A percentile compares a stretch with the other conserved stretches of the same genome.
phyloP scores from a whole-genome alignment of 2,113 vertebrate genomes.

The Polypterus senegalus region DNA sequence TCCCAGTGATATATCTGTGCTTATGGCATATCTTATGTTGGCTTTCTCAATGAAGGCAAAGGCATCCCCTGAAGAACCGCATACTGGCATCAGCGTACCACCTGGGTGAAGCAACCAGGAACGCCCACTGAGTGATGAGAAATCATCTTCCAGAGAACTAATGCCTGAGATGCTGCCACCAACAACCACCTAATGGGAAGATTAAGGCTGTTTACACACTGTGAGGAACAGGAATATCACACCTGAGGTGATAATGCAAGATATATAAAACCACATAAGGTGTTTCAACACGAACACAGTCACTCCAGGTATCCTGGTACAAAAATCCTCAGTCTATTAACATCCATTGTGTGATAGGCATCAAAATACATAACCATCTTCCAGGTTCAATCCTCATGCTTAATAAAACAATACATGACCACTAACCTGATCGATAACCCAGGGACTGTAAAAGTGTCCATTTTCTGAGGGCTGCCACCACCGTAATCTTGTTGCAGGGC shows the following conservation, averaged over 20 bases:
- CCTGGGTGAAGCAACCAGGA: conserved; percentile 95
- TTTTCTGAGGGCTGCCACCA: conserved; percentile 97
- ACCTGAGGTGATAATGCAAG: no score
- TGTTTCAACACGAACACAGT: no score
- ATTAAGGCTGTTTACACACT: background rate
- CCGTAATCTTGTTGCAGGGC: conserved; percentile 69
- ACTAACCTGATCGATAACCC: conserved; percentile 82
- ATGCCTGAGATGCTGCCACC: conserved; percentile 92
- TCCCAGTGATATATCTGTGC: conserved; percentile 83
- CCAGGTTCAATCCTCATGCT: no score
- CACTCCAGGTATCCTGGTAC: no score
- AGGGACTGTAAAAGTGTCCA: conserved; percentile 89
- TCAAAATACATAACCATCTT: no score
- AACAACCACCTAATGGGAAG: conserved; percentile 70
- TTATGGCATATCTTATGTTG: conserved; percentile 86
- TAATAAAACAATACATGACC: background rate
- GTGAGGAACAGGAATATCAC: no score
- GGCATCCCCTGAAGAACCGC: conserved; percentile 81
- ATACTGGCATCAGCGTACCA: conserved; percentile 90
- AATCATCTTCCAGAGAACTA: conserved; percentile 88
- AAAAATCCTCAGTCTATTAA: no score
- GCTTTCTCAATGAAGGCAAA: conserved; percentile 97
- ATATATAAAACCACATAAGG: no score
- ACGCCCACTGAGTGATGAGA: conserved; percentile 70
- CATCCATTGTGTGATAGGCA: no score